A percentile compares a stretch with the other conserved stretches of the same genome.
These are phyloP conservation scores for Planiliza haematocheilus DNA, from an alignment of 2,113 vertebrate species.

Conservation along the genomic window DNA sequence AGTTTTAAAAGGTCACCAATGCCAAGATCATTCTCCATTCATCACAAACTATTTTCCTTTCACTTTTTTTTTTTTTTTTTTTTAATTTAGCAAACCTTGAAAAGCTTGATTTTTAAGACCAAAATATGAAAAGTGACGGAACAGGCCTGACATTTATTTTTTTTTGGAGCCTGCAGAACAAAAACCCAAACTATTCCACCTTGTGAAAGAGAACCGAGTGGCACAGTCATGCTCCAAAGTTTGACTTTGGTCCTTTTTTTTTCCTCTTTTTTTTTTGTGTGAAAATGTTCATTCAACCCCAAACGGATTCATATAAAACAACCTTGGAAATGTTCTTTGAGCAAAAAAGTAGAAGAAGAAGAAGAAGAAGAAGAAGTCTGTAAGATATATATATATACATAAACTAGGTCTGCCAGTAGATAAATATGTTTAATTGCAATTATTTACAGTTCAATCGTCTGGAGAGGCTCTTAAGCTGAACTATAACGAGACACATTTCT, in stretches of 20 bases:
- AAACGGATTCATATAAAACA: not conserved
- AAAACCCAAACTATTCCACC: constrained; percentile 17
- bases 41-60: constrained; percentile 18
- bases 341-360: too few relatives aligned
- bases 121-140: not conserved
- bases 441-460: too few relatives aligned
- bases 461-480: too few relatives aligned
- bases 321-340: constrained; percentile 32
- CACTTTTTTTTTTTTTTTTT: constrained; percentile 30
- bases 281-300: not conserved
- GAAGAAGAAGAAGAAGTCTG: too few relatives aligned
- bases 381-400: too few relatives aligned
- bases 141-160: constrained; percentile 14
- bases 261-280: not conserved
- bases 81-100: constrained; percentile 12
- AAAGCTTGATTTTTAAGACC: not conserved
- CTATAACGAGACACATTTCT: too few relatives aligned
- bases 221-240: not conserved
- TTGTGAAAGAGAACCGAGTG: constrained; percentile 5
- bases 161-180: not conserved
- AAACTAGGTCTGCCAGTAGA: too few relatives aligned
- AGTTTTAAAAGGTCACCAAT: not conserved
- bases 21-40: not conserved
- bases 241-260: not conserved
- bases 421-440: too few relatives aligned